Evolutionary conservation across 2,797 vertebrate species (phyloP), one percentile per base, ranked within the genome.

Genomic region (Enteromius anoplus): DNA sequence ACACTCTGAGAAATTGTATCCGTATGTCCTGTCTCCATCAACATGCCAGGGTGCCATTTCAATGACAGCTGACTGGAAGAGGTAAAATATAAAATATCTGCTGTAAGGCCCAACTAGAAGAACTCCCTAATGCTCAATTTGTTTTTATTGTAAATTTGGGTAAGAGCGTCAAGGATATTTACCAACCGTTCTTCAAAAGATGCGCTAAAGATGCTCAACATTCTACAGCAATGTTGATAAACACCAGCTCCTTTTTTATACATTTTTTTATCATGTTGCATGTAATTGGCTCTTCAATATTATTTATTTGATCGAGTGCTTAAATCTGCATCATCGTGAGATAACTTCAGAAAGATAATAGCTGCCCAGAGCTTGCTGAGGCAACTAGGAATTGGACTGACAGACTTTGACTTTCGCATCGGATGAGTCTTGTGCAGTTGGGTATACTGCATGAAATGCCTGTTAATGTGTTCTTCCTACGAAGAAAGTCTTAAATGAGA

Each of bases 11-110:
- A 75, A 75, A 58, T 75, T 75, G 34, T 55, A 40, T 26, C 72
- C 72, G 4, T 34, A 58, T 58, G 53, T 75, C 72, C 72, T 40
- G 72, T 40, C 51, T 75, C 72, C 34, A 58, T 58, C 72, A 75
- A 75, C 51, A 42, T 75, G 72, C 72, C 70, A 75, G 53, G 34
- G 51, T 75, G 72, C 51, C 53, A 3, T 75, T 75, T 58, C n/a
- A 23, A 58, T 75, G 72, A 75, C 72, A 75, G 53, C 72, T 75
- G 72, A 21, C 72, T 58, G 11, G 51, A 58, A 75, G 21, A 75
- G 51, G 51, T 58, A 34, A 58, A 75, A 58, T 17, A 40, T 75
- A 75, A 58, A 75, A 75, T 58, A 75, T 75, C 51, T 58, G 3
- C 51, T 73, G 19, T 0, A 1, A 9, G 21, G 72, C 72, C 3